These are phyloP conservation scores for Novumbra hubbsi DNA, from an alignment of 2,797 vertebrate species.

Conservation along the genomic window DNA sequence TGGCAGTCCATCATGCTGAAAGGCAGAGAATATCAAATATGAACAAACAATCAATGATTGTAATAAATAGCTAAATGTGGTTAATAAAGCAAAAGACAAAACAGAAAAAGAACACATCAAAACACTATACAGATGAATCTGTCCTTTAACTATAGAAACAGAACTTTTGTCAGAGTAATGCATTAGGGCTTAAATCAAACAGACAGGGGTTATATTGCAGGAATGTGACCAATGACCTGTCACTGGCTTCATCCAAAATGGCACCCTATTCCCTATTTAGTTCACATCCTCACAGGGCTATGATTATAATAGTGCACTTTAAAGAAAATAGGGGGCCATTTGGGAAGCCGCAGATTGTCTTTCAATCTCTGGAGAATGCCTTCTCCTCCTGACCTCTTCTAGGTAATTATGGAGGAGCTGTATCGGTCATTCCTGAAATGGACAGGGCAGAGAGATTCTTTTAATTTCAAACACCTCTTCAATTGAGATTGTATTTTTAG, in stretches of 20 bases:
- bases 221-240: not conserved
- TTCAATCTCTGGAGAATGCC: not conserved
- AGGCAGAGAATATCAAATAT: conserved; percentile 11
- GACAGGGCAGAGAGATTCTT: not conserved
- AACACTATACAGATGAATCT: not conserved
- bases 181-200: not conserved
- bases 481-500: not conserved
- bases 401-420: not conserved
- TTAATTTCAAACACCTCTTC: not conserved
- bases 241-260: not conserved
- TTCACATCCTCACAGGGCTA: not conserved
- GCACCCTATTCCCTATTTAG: not conserved
- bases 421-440: not conserved
- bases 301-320: too few species aligned
- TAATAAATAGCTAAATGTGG: not conserved
- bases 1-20: conserved; percentile 55
- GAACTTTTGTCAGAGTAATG: not conserved
- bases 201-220: not conserved
- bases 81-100: not conserved
- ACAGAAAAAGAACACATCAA: too few species aligned
- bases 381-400: not conserved
- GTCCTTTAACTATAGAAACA: not conserved
- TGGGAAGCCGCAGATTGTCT: not conserved
- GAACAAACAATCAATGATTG: not conserved
- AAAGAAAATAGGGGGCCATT: too few species aligned